A percentile compares a stretch with the other conserved stretches of the same genome.
Conservation (phyloP, 2,113 vertebrate species). For the Anas platyrhynchos region DNA sequence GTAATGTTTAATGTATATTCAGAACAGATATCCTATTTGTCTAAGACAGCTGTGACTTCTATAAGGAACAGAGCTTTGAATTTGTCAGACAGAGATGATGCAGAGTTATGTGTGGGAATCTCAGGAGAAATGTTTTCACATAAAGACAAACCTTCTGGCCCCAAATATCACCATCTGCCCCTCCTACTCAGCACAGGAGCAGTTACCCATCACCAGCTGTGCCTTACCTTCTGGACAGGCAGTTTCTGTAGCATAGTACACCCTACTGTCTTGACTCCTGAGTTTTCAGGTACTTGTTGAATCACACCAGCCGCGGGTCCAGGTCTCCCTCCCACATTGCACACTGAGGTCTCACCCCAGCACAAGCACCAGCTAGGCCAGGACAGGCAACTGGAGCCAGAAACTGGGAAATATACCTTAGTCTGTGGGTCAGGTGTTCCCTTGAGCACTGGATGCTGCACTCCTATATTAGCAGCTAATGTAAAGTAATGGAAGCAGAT, state of each 20-base stretch:
- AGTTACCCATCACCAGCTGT: background rate
- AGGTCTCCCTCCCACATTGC: accelerated
- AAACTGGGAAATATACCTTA: background rate
- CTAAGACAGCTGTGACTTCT: background rate
- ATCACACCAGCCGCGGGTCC: background rate
- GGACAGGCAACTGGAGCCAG: background rate
- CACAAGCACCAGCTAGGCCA: background rate
- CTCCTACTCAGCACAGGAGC: background rate
- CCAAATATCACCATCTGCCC: background rate
- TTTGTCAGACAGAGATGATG: background rate
- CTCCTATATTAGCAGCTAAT: background rate
- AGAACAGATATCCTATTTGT: background rate
- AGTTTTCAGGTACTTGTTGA: background rate
- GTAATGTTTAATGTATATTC: background rate
- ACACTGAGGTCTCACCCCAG: accelerated
- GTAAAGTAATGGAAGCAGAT: background rate
- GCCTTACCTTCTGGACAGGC: background rate
- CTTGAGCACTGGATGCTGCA: accelerated
- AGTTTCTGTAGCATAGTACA: accelerated
- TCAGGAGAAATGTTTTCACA: background rate
- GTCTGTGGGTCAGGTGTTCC: accelerated
- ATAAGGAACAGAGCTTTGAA: background rate
- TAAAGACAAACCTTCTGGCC: background rate
- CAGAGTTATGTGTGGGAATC: background rate
- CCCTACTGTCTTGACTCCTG: accelerated